Conservation (phyloP, 92 coral and sea anemone genomes). For the Siderastrea siderea region DNA sequence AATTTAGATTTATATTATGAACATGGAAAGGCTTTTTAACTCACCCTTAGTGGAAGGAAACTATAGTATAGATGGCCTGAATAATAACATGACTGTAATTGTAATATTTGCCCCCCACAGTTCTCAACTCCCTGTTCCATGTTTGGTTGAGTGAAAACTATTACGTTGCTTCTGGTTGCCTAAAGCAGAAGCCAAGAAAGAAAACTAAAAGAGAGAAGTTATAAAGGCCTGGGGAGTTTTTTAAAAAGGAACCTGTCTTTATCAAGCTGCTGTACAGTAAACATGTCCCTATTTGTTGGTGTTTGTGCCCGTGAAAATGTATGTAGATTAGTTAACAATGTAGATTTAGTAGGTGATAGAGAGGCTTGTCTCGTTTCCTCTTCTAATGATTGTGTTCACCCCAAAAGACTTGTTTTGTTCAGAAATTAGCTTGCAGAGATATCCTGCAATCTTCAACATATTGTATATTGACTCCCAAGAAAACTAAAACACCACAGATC, state of each 20-base stretch:
- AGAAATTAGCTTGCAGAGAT: slow-evolving; percentile 62
- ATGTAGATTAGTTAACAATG: slow-evolving; percentile 57
- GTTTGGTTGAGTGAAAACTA: slow-evolving; percentile 37
- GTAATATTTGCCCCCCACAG: slow-evolving; percentile 74
- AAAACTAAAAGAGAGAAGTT: slow-evolving; percentile 10
- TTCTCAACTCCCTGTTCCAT: slow-evolving; percentile 44
- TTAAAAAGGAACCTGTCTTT: slow-evolving; percentile 54
- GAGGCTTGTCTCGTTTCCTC: slow-evolving; percentile 16
- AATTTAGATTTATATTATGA: slow-evolving; percentile 99
- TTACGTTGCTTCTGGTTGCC: slow-evolving; percentile 38
- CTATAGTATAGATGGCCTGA: slow-evolving; percentile 75
- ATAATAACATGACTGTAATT: slow-evolving; percentile 50
- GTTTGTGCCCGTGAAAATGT: slow-evolving; percentile 27
- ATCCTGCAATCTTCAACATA: slow-evolving; percentile 56
- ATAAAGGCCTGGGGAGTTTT: slow-evolving; percentile 59
- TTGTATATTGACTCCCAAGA: slow-evolving; percentile 76
- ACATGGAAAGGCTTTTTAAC: slow-evolving; percentile 94
- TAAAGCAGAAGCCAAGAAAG: slow-evolving; percentile 37
- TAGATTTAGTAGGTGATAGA: slow-evolving; percentile 30
- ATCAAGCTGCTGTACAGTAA: slow-evolving; percentile 42
- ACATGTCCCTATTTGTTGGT: slow-evolving; percentile 25
- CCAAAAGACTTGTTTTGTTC: slow-evolving; percentile 67
- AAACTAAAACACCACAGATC: slow-evolving; percentile 53
- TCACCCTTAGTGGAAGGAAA: slow-evolving; percentile 77
- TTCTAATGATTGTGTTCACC: slow-evolving; percentile 19